Conservation (phyloP, 2,888 invertebrate genomes). For the Plebejus melissa region DNA sequence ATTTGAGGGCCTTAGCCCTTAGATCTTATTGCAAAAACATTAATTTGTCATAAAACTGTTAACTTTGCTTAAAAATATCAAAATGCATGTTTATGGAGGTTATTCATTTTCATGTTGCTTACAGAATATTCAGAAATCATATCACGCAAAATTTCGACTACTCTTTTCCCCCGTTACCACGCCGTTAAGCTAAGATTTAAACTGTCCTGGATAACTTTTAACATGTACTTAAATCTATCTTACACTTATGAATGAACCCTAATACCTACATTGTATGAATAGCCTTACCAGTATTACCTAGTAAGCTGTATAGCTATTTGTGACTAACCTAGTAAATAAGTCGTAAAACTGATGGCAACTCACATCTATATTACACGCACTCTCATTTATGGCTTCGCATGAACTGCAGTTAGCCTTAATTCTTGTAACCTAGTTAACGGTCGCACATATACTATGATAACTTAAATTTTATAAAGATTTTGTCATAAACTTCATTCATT, state of each 20-base stretch:
- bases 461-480: not conserved
- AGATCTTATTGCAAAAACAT: not conserved
- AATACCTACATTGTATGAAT: not conserved
- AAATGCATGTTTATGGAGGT: not conserved
- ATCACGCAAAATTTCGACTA: no score
- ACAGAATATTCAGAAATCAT: no score
- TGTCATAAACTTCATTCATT: not conserved
- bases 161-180: no score
- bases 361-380: not conserved
- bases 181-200: no score
- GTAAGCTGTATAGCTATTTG: not conserved
- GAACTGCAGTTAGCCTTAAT: conserved; percentile 3
- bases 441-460: no score
- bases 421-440: not conserved
- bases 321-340: not conserved
- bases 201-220: not conserved
- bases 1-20: not conserved
- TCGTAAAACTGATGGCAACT: not conserved
- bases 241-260: not conserved
- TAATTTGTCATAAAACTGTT: not conserved
- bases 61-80: not conserved
- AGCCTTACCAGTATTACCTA: not conserved
- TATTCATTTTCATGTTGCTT: not conserved
- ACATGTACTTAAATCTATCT: no score
- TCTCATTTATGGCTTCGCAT: not conserved